These are phyloP conservation scores for Myrmecobius fasciatus DNA, from an alignment of 2,113 vertebrate genomes.

Conservation along the genomic window DNA sequence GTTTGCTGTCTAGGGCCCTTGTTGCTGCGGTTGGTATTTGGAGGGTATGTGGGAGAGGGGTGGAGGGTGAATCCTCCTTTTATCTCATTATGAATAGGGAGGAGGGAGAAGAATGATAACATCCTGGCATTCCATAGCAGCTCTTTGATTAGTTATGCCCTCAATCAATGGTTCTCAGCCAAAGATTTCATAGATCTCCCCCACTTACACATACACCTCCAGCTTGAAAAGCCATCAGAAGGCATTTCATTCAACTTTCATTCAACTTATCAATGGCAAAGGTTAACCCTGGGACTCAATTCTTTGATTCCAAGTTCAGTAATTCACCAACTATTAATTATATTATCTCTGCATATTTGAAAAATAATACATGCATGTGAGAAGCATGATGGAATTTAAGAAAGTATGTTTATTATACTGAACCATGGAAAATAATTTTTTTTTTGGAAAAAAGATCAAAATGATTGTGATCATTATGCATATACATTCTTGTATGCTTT, in stretches of 20 bases:
- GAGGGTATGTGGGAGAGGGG: not conserved
- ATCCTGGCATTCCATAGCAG: not conserved
- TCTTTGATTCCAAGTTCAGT: too few species aligned
- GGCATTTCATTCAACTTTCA: not conserved
- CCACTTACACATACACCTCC: fast-evolving
- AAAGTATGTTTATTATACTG: too few species aligned
- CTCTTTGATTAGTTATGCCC: not conserved
- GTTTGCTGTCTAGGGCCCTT: not conserved
- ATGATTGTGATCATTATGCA: too few species aligned
- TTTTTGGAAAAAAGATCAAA: too few species aligned
- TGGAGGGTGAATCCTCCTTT: not conserved
- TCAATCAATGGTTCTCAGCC: not conserved
- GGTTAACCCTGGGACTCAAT: too few species aligned
- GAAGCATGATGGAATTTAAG: too few species aligned
- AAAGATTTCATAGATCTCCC: not conserved
- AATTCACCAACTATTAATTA: too few species aligned
- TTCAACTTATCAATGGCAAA: not conserved
- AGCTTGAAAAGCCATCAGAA: not conserved
- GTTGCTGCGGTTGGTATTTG: not conserved
- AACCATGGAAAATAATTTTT: too few species aligned
- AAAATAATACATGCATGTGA: too few species aligned
- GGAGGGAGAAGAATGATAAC: not conserved
- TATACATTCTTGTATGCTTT: too few species aligned
- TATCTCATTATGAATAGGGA: not conserved
- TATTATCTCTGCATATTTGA: too few species aligned